These are phyloP conservation scores for Chionodraco myersi DNA, from an alignment of 2,113 vertebrate genomes.

Conservation along the genomic window DNA sequence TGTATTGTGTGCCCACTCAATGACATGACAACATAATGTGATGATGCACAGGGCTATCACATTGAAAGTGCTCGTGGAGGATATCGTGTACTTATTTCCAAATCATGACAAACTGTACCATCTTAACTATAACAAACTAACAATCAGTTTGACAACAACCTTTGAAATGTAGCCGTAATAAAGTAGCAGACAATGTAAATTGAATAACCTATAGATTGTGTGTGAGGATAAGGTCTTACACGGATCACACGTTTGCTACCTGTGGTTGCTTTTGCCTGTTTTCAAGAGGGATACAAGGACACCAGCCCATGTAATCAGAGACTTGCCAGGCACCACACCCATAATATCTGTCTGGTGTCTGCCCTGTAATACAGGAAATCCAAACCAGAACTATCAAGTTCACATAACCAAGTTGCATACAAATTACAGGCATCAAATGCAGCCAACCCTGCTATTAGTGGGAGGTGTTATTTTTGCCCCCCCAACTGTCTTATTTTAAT, in stretches of 20 bases:
- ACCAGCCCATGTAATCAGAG: slow-evolving; percentile 70
- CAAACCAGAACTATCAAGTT: slow-evolving; percentile 76
- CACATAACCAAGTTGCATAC: slow-evolving; percentile 66
- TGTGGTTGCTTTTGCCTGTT: neutral
- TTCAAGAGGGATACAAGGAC: slow-evolving; percentile 29
- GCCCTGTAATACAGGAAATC: slow-evolving; percentile 80
- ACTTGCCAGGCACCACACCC: slow-evolving; percentile 62
- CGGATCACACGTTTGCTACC: slow-evolving; percentile 10
- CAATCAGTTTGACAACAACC: slow-evolving; percentile 13
- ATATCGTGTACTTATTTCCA: slow-evolving; percentile 41
- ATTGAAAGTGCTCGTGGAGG: slow-evolving; percentile 20
- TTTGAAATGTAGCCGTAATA: slow-evolving; percentile 8
- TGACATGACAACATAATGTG: slow-evolving; percentile 61
- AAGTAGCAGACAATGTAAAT: slow-evolving; percentile 2
- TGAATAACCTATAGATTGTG: neutral
- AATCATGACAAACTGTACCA: slow-evolving; percentile 43
- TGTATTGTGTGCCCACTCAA: slow-evolving; percentile 58
- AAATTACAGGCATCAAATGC: slow-evolving; percentile 81
- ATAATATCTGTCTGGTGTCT: slow-evolving; percentile 76
- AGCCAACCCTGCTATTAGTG: slow-evolving; percentile 76
- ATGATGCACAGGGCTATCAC: slow-evolving; percentile 63
- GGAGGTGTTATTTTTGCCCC: slow-evolving; percentile 78
- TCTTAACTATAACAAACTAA: neutral
- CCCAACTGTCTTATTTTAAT: slow-evolving; percentile 75
- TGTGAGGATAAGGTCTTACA: neutral